phyloP scores from a whole-genome alignment of 2,113 vertebrate genomes.

The Neomonachus schauinslandi region DNA sequence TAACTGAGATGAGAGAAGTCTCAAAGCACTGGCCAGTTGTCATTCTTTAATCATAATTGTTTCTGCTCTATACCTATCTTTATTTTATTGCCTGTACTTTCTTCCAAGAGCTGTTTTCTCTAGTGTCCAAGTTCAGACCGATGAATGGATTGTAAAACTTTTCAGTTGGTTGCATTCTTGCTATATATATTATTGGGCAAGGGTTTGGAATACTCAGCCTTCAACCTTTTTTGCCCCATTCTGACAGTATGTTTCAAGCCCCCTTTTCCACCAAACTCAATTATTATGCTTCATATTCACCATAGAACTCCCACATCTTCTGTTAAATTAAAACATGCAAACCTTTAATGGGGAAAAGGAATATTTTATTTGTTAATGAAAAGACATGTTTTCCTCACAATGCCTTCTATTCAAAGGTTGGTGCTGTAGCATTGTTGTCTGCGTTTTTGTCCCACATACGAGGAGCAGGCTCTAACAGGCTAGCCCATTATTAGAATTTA shows the following conservation, averaged over 20 bases:
- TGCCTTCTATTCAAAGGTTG: constrained; percentile 20
- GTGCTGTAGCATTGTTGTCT: background rate
- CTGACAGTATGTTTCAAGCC: background rate
- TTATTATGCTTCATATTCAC: constrained; percentile 3
- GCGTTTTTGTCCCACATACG: constrained; percentile 47
- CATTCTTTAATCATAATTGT: background rate
- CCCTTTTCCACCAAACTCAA: constrained; percentile 27
- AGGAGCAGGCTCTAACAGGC: constrained; percentile 64
- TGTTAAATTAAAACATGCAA: constrained; percentile 56
- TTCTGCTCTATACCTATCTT: background rate
- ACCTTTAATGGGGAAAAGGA: constrained; percentile 7
- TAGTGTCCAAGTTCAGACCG: constrained; percentile 29
- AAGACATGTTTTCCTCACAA: constrained; percentile 46
- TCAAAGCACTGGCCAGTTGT: background rate
- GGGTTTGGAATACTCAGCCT: background rate
- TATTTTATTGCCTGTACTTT: constrained; percentile 23
- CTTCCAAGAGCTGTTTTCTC: constrained; percentile 54
- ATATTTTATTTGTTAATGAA: constrained; percentile 63
- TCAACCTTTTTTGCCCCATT: constrained; percentile 12
- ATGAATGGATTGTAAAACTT: background rate
- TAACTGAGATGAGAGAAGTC: background rate
- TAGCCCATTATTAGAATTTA: constrained; percentile 49
- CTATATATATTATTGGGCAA: constrained; percentile 15
- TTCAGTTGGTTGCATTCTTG: constrained; percentile 59
- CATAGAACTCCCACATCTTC: constrained; percentile 13